Base-by-base conservation (phyloP, 1,140 invertebrate species). In the Drosophila mauritiana region DNA sequence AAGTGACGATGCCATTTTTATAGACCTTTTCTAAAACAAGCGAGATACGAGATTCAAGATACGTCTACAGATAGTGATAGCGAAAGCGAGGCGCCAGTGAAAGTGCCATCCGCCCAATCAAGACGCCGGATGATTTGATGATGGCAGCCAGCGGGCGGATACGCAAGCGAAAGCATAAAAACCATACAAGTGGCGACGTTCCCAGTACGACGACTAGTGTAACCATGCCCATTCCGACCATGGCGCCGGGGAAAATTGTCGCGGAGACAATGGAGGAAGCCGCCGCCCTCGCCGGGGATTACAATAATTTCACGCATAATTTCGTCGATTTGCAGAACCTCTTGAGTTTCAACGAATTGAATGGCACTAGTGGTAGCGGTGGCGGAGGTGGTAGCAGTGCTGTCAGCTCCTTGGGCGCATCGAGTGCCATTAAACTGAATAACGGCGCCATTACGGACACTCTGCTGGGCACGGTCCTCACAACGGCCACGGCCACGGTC, bases 241-340 rank as follows among this genome's bases (percentile, higher is more conserved):
- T 59, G 54, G 49, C 55, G 34, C 15, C 56, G 11, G 31, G 58
- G 15, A 78, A 73, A 55, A 13, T 10, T 0, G 31, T 40, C 40
- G 78, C 64, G 46, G 53, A 79, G 36, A 55, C 59, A 53, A 15
- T 63, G 36, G 64, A 69, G 78, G 72, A 80, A 43, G 59, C 17
- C 17, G 59, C 17, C 17, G 15, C 12, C 31, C 42, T 76, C 17
- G 34, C 46, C 42, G 67, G 58, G 40, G 55, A 67, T 45, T 78
- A 78, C 55, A 86, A 89, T 83, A 90, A 90, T 90, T 90, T 90
- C 79, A 90, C 82, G 79, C 86, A 90, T 86, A 90, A 90, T 90
- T 80, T 90, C 73, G 77, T 78, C 52, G 86, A 90, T 68, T 90
- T 90, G 69, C 81, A 90, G 64, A 90, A 83, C 63, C 77, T 86